Evolutionary conservation across 2,113 vertebrate genomes (phyloP).

Genomic region (Ailurus styani): DNA sequence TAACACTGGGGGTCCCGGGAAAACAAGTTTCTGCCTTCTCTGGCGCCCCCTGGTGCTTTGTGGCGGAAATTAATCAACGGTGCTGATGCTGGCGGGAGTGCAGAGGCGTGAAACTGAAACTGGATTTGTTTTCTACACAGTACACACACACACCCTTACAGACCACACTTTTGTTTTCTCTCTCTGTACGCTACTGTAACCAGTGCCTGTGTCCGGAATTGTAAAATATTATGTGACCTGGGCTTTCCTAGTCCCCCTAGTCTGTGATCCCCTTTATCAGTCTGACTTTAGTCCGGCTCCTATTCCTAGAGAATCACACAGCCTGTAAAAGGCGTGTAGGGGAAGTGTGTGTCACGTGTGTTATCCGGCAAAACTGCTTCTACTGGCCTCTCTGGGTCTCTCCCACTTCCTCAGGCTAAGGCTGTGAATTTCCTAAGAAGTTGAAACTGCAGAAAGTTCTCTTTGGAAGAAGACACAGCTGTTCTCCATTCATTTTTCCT

Average conservation of each 20-base stretch:
- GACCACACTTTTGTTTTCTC: background rate
- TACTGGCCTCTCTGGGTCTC: background rate
- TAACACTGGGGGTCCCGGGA: background rate
- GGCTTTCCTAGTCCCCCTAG: background rate
- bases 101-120: background rate
- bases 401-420: background rate
- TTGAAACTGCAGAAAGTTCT: background rate
- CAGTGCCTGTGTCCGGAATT: background rate
- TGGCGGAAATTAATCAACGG: background rate
- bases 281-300: background rate
- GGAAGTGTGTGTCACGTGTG: background rate
- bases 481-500: background rate
- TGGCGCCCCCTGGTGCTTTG: conserved; percentile 63
- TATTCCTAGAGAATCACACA: background rate
- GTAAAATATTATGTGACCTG: background rate
- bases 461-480: background rate
- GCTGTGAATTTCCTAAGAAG: background rate
- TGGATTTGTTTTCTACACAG: background rate
- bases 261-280: background rate
- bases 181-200: background rate
- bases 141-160: too few species aligned
- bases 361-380: background rate
- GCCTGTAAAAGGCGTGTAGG: background rate
- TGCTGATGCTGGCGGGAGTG: fast-evolving
- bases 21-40: background rate